A percentile compares a stretch with the other conserved stretches of the same genome.
Conservation (phyloP, 2,113 vertebrate species). For the Apeltes quadracus region DNA sequence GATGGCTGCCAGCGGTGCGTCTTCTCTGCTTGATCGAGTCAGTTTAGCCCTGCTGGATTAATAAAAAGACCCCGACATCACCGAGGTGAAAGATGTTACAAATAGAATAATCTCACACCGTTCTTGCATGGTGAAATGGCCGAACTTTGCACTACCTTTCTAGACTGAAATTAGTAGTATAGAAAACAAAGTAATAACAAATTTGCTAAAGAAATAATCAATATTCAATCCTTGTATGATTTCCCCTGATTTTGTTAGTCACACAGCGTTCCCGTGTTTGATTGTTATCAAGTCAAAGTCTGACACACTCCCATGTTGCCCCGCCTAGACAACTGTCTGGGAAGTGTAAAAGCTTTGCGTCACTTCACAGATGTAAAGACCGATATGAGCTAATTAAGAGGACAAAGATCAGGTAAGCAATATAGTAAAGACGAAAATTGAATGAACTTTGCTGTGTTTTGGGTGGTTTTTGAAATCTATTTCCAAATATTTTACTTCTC, state of each 20-base stretch:
- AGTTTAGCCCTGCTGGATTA: constrained; percentile 27
- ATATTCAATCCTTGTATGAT: too few species aligned
- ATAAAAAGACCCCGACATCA: constrained; percentile 4
- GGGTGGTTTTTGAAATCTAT: not conserved
- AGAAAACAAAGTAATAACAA: too few species aligned
- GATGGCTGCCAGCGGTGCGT: constrained; percentile 56
- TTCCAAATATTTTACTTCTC: not conserved
- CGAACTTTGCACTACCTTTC: not conserved
- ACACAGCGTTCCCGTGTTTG: constrained; percentile 1
- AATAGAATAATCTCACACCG: not conserved
- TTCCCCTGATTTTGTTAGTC: too few species aligned
- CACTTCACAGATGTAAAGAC: not conserved
- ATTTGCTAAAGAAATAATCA: too few species aligned
- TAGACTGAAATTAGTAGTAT: too few species aligned
- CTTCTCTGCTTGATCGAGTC: constrained; percentile 40
- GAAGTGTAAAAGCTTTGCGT: constrained; percentile 15
- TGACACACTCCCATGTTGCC: not conserved
- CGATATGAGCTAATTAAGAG: not conserved
- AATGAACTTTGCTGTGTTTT: not conserved
- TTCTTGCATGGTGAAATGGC: not conserved
- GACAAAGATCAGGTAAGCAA: not conserved
- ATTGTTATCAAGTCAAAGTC: constrained; percentile 17
- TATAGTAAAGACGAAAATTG: not conserved
- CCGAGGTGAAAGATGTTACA: not conserved
- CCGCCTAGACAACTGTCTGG: constrained; percentile 19